These are phyloP conservation scores for Myzus persicae DNA, from an alignment of 1,140 invertebrate species.

Conservation along the genomic window DNA sequence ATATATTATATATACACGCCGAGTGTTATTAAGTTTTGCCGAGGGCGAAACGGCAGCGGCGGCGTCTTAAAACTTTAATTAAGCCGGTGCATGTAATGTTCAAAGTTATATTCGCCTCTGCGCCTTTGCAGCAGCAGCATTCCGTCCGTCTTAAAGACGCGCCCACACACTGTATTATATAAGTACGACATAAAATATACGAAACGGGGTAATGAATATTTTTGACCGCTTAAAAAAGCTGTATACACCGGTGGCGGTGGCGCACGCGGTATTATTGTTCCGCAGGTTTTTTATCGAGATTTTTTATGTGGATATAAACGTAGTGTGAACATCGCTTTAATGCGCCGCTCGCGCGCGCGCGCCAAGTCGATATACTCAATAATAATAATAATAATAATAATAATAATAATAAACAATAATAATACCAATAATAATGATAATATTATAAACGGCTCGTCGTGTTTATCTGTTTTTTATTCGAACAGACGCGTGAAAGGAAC, in stretches of 20 bases:
- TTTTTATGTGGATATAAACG: conserved; percentile 50
- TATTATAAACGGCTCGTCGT: not conserved
- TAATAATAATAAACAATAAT: not conserved
- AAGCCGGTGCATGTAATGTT: conserved; percentile 54
- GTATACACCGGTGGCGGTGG: not conserved
- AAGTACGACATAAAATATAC: not conserved
- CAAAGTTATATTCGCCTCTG: not conserved
- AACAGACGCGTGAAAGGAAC: not conserved
- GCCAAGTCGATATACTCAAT: not conserved
- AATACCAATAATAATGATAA: not conserved
- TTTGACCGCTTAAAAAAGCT: not conserved
- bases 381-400: not conserved
- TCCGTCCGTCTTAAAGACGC: not conserved
- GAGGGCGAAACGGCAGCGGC: not conserved
- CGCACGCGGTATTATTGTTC: not conserved
- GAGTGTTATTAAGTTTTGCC: conserved; percentile 22
- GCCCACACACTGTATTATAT: not conserved
- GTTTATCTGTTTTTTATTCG: conserved; percentile 45
- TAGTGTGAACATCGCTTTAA: conserved; percentile 21
- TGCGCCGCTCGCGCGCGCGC: not conserved
- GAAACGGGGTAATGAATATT: conserved; percentile 32
- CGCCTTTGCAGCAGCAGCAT: not conserved
- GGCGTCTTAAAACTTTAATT: conserved; percentile 54
- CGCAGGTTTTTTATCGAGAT: conserved; percentile 42
- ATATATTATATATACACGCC: not conserved